phyloP scores from a whole-genome alignment of 1,140 invertebrate genomes.

The Aphelenchoides fujianensis region DNA sequence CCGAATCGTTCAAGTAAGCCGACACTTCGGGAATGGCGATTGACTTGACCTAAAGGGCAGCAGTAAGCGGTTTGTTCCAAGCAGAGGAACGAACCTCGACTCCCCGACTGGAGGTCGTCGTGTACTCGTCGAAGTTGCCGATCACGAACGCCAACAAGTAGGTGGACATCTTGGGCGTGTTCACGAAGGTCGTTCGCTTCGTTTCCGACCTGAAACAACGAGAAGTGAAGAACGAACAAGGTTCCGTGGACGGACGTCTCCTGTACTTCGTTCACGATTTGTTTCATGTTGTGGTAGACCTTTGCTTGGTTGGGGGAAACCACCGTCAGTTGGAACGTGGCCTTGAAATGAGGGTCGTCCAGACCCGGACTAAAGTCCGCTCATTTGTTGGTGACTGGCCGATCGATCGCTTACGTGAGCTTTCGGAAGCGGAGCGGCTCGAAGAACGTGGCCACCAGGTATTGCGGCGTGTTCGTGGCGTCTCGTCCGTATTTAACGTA shows the following conservation, averaged over 20 bases:
- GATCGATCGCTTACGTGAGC: not conserved
- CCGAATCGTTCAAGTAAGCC: not conserved
- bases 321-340: not conserved
- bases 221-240: no score
- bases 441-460: conserved; percentile 16
- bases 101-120: no score
- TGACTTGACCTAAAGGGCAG: conserved; percentile 8
- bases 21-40: conserved; percentile 10
- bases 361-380: no score
- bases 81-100: no score
- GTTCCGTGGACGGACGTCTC: no score
- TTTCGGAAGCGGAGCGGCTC: not conserved
- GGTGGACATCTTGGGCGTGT: not conserved
- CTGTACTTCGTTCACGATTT: no score
- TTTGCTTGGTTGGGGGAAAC: not conserved
- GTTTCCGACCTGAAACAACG: not conserved
- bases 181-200: not conserved
- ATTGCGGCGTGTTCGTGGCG: not conserved
- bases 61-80: no score
- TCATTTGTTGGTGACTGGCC: no score
- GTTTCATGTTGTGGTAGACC: conserved; percentile 1
- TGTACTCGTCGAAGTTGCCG: conserved; percentile 4
- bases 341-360: conserved; percentile 16
- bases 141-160: conserved; percentile 17
- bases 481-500: conserved; percentile 11